phyloP scores from a whole-genome alignment of 2,797 vertebrate species.

The Amniataba percoides region DNA sequence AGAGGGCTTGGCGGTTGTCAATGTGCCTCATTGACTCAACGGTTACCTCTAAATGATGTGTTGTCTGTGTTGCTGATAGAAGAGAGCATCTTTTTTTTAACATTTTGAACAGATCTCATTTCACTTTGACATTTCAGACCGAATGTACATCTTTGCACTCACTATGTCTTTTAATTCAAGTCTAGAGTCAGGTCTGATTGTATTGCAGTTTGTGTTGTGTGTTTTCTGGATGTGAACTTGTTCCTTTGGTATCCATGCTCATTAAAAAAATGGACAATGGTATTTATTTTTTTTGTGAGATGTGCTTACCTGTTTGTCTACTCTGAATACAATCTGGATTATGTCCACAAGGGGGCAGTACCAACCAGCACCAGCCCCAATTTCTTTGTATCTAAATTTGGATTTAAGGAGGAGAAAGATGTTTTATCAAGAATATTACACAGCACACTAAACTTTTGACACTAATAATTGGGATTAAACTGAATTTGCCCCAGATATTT shows the following conservation, averaged over 20 bases:
- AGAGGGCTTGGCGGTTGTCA: slow-evolving; percentile 24
- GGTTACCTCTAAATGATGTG: slow-evolving; percentile 65
- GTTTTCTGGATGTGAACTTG: slow-evolving; percentile 35
- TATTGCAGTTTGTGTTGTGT: slow-evolving; percentile 42
- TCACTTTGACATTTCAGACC: slow-evolving; percentile 31
- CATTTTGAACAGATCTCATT: slow-evolving; percentile 23
- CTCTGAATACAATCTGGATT: slow-evolving; percentile 8
- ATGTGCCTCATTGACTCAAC: slow-evolving; percentile 73
- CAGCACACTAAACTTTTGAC: not conserved
- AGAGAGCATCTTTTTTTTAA: slow-evolving; percentile 18
- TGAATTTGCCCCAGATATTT: slow-evolving; percentile 13
- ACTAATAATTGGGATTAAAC: not conserved
- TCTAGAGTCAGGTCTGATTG: slow-evolving; percentile 36
- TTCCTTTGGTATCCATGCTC: slow-evolving; percentile 28
- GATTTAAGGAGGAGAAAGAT: not conserved
- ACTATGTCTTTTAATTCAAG: slow-evolving; percentile 18
- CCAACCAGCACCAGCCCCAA: not conserved
- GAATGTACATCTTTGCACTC: slow-evolving; percentile 14
- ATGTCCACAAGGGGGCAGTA: slow-evolving; percentile 16
- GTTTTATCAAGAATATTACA: not conserved
- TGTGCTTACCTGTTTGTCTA: slow-evolving; percentile 8
- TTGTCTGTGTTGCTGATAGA: slow-evolving; percentile 21
- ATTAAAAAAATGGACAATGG: slow-evolving; percentile 19
- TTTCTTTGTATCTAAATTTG: not conserved
- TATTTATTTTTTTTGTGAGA: slow-evolving; percentile 27